Conservation (phyloP, 1,140 invertebrate species). For the Plectrocnemia conspersa region DNA sequence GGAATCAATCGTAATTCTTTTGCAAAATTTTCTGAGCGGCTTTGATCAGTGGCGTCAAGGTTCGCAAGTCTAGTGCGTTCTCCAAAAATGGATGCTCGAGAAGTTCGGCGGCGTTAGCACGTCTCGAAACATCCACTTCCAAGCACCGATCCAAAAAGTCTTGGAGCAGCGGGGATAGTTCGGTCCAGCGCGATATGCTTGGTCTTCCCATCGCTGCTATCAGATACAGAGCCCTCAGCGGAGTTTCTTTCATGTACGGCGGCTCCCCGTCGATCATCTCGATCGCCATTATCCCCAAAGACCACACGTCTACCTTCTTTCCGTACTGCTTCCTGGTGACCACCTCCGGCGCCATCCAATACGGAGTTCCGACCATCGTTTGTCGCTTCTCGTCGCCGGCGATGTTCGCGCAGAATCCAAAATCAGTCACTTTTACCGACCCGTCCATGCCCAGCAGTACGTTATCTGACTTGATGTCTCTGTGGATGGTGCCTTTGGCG, state of each 20-base stretch:
- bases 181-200: constrained; percentile 78
- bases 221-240: constrained; percentile 88
- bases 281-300: constrained; percentile 94
- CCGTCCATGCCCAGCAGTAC: constrained; percentile 95
- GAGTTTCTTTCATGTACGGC: constrained; percentile 92
- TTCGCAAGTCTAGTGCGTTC: constrained; percentile 76
- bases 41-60: constrained; percentile 84
- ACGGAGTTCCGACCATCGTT: constrained; percentile 92
- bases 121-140: constrained; percentile 84
- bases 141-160: constrained; percentile 89
- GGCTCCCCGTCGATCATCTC: constrained; percentile 99
- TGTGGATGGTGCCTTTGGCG: constrained; percentile 83
- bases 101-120: constrained; percentile 80
- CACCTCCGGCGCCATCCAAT: constrained; percentile 90
- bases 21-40: constrained; percentile 78
- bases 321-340: constrained; percentile 79
- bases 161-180: constrained; percentile 68
- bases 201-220: constrained; percentile 95
- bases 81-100: constrained; percentile 85
- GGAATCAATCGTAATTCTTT: constrained; percentile 55
- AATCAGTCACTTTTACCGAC: constrained; percentile 95
- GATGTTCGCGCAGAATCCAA: constrained; percentile 94
- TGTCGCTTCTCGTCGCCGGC: constrained; percentile 89
- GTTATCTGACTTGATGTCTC: constrained; percentile 96
- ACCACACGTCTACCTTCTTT: constrained; percentile 95